Conservation (phyloP, 2,888 invertebrate genomes). For the Latrodectus hesperus region DNA sequence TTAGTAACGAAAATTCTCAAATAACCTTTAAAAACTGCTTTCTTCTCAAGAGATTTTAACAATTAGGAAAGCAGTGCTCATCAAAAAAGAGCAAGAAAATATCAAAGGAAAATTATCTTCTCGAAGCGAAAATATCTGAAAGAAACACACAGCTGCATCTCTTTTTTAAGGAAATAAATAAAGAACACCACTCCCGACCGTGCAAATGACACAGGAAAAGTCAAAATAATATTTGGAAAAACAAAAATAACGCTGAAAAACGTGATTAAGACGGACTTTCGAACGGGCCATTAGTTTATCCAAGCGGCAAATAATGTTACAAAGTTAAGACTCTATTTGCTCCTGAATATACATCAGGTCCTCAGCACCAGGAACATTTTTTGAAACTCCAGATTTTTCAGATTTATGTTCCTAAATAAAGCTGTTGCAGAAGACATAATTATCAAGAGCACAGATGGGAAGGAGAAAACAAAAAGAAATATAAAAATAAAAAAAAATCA, state of each 20-base stretch:
- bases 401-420: conserved; percentile 50
- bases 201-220: conserved; percentile 39
- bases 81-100: too few relatives aligned
- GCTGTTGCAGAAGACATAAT: conserved; percentile 61
- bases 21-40: too few relatives aligned
- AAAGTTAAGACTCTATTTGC: conserved; percentile 57
- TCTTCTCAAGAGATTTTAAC: too few relatives aligned
- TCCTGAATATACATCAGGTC: background rate
- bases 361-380: background rate
- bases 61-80: too few relatives aligned
- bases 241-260: conserved; percentile 20
- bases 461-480: conserved; percentile 23
- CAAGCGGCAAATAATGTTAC: conserved; percentile 54
- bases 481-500: conserved; percentile 27
- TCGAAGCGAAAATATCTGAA: too few relatives aligned
- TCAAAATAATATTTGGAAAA: conserved; percentile 34
- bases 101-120: too few relatives aligned
- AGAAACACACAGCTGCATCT: background rate
- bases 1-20: background rate
- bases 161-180: conserved; percentile 12
- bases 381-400: conserved; percentile 28
- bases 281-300: conserved; percentile 47
- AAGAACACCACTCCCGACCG: conserved; percentile 2
- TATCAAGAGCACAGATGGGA: conserved; percentile 52
- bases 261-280: conserved; percentile 25